phyloP scores from a whole-genome alignment of 2,113 vertebrate species.

The Phaethon lepturus region DNA sequence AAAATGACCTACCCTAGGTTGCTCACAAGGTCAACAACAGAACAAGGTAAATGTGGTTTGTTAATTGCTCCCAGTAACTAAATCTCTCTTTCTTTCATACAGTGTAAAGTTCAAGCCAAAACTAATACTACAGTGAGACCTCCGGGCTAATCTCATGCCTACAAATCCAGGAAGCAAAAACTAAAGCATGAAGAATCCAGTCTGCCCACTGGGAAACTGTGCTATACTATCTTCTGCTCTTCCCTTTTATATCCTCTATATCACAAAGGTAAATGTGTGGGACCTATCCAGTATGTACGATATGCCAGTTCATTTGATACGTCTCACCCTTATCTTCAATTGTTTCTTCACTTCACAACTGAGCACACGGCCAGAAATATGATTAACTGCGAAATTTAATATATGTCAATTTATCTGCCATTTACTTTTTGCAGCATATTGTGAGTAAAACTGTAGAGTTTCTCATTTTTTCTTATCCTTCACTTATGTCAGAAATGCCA shows the following conservation, averaged over 20 bases:
- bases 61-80: not conserved
- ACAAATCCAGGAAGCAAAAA: not conserved
- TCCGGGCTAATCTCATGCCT: not conserved
- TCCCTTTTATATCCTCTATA: not conserved
- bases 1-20: not conserved
- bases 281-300: not conserved
- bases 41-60: not conserved
- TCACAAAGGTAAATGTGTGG: not conserved
- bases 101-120: not conserved
- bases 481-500: slow-evolving; percentile 35
- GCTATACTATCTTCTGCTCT: not conserved
- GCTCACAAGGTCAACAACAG: not conserved
- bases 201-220: not conserved
- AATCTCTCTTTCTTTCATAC: not conserved
- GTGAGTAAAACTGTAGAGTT: not conserved
- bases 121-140: not conserved
- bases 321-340: not conserved
- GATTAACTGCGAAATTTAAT: slow-evolving; percentile 34
- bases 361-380: not conserved
- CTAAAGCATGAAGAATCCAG: not conserved
- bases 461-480: slow-evolving; percentile 4
- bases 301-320: not conserved
- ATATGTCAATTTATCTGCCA: not conserved
- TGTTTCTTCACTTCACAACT: not conserved
- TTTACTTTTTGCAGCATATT: not conserved